phyloP scores from a whole-genome alignment of 2,888 invertebrate genomes.

The Pseudococcus longispinus region DNA sequence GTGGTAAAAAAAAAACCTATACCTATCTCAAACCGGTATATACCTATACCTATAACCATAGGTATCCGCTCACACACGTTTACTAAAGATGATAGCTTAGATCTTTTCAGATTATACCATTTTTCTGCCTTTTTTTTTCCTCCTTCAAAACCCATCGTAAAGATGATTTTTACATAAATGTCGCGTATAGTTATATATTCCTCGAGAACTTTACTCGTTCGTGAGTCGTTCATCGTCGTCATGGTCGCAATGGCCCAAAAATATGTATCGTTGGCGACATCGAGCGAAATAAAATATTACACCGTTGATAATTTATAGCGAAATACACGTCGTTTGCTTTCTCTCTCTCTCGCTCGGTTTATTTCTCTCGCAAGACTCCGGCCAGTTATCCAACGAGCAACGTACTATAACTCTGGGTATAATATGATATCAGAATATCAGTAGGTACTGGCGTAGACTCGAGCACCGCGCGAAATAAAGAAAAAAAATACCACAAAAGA shows the following conservation, averaged over 20 bases:
- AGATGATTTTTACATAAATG: constrained; percentile 13
- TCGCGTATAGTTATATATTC: not conserved
- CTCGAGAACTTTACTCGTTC: not conserved
- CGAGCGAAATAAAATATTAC: constrained; percentile 26
- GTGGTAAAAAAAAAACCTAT: not conserved
- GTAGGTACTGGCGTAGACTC: not conserved
- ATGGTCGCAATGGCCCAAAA: constrained; percentile 9
- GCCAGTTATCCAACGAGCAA: not conserved
- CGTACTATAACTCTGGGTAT: not conserved
- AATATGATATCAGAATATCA: constrained; percentile 4
- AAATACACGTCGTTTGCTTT: not conserved
- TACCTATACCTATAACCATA: not conserved
- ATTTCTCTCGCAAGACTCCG: not conserved
- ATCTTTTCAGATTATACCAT: not conserved
- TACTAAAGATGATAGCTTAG: not conserved
- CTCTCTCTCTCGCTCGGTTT: not conserved
- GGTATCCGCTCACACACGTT: not conserved
- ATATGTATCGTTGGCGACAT: constrained; percentile 16
- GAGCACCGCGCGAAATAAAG: not conserved
- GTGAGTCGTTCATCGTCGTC: not conserved
- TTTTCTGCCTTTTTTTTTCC: not conserved
- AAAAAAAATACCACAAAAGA: constrained; percentile 29
- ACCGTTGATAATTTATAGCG: constrained; percentile 27
- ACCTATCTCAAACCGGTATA: not conserved
- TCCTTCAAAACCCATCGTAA: not conserved